Percentiles rank a stretch among this genome's conserved stretches.
Evolutionary conservation across 2,797 vertebrate genomes (phyloP).

Genomic region (Cebuella pygmaea): DNA sequence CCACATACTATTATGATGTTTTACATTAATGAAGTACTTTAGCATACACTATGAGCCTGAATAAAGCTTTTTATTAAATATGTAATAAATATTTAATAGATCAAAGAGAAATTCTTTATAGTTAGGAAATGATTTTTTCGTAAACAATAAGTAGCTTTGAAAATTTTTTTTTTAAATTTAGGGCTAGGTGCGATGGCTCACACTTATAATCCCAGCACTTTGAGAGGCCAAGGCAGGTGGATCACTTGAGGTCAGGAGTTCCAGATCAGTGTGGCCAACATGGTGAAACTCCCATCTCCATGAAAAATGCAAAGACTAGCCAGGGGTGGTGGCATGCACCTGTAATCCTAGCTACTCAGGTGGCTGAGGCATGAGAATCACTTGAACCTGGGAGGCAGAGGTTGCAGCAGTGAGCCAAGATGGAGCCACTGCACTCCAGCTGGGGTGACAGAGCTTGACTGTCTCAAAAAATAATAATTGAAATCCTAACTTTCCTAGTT

Average conservation of each 20-base stretch:
- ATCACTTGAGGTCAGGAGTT: neutral
- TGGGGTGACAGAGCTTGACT: neutral
- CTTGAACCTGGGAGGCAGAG: neutral
- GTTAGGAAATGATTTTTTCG: conserved; percentile 3
- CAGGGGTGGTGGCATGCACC: neutral
- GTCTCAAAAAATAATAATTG: neutral
- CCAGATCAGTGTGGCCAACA: neutral
- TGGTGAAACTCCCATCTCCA: neutral
- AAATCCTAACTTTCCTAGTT: neutral
- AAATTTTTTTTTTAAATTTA: conserved; percentile 13
- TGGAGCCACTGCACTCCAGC: neutral
- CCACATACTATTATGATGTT: neutral
- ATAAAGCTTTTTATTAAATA: conserved; percentile 31
- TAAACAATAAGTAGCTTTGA: conserved; percentile 19
- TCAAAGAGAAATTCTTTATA: conserved; percentile 29
- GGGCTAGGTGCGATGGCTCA: neutral
- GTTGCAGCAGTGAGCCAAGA: neutral
- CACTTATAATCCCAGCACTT: neutral
- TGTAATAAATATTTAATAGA: neutral
- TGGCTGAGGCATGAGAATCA: neutral
- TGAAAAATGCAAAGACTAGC: neutral
- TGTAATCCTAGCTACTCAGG: neutral
- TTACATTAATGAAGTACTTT: neutral
- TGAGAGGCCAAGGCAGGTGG: neutral
- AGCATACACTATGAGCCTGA: neutral